These are phyloP conservation scores for Enteromius anoplus DNA, from an alignment of 2,797 vertebrate species.

Conservation along the genomic window DNA sequence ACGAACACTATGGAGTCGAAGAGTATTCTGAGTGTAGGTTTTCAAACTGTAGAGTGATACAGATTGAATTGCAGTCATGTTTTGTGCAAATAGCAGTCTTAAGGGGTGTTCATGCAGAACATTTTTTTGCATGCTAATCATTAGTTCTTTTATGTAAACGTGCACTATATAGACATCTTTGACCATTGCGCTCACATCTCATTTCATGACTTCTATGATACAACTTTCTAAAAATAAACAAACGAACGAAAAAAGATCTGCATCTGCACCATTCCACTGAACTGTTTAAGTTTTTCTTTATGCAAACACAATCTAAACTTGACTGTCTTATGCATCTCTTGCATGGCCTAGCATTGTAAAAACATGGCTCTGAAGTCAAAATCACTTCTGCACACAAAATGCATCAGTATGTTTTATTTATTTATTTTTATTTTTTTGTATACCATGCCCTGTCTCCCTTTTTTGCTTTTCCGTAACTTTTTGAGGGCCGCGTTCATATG, in stretches of 20 bases:
- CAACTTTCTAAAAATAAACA: not conserved
- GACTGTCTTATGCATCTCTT: too few relatives aligned
- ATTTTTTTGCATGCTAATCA: not conserved
- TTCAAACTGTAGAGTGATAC: constrained; percentile 1
- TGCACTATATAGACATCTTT: not conserved
- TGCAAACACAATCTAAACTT: too few relatives aligned
- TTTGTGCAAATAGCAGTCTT: not conserved
- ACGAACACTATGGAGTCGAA: not conserved
- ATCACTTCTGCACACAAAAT: not conserved
- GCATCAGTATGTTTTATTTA: too few relatives aligned
- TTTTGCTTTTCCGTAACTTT: not conserved
- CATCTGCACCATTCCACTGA: too few relatives aligned
- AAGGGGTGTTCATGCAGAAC: not conserved
- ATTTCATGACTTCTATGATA: not conserved
- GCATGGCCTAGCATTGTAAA: too few relatives aligned
- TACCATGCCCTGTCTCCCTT: too few relatives aligned
- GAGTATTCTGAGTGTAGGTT: not conserved
- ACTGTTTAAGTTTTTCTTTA: too few relatives aligned
- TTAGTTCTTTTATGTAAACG: not conserved
- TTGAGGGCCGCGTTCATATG: not conserved
- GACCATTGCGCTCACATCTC: not conserved
- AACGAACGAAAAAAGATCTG: too few relatives aligned
- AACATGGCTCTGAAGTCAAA: not conserved
- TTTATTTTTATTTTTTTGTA: not conserved
- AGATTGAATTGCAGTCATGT: not conserved